Conservation (phyloP, 2,888 invertebrate genomes). For the Cryptocephalus moraei region DNA sequence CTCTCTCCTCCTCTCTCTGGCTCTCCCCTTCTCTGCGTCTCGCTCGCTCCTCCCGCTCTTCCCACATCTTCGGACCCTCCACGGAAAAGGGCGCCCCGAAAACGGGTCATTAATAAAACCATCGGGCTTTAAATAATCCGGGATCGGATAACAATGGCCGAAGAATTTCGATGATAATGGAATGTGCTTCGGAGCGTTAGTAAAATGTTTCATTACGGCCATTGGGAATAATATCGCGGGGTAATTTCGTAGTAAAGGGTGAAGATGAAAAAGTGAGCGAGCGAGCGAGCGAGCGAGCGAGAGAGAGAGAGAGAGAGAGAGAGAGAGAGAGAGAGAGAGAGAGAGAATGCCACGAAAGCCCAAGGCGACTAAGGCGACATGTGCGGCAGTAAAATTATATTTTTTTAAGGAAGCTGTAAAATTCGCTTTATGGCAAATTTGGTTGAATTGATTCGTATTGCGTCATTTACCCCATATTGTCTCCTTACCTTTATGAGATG, state of each 20-base stretch:
- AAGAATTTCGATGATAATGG: conserved; percentile 27
- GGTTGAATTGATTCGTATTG: no score
- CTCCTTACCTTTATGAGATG: no score
- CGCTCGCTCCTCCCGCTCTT: background rate
- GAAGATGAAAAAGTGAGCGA: conserved; percentile 1
- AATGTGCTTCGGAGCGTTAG: conserved; percentile 20
- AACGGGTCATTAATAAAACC: conserved; percentile 28
- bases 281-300: background rate
- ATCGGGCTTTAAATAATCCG: conserved; percentile 28
- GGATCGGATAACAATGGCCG: conserved; percentile 26
- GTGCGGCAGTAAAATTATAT: no score
- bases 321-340: no score
- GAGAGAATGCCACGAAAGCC: no score
- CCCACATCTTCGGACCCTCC: background rate
- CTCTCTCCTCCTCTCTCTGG: no score
- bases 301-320: no score
- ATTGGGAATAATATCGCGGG: conserved; percentile 20
- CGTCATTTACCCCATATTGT: no score
- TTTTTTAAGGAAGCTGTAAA: no score
- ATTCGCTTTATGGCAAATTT: no score
- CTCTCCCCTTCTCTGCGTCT: background rate
- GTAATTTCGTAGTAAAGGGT: conserved; percentile 2
- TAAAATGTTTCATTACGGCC: conserved; percentile 23
- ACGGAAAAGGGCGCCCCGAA: conserved; percentile 7
- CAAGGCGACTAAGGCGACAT: no score